Conservation (phyloP, 1,140 invertebrate species). For the Paramacrobiotus metropolitanus region DNA sequence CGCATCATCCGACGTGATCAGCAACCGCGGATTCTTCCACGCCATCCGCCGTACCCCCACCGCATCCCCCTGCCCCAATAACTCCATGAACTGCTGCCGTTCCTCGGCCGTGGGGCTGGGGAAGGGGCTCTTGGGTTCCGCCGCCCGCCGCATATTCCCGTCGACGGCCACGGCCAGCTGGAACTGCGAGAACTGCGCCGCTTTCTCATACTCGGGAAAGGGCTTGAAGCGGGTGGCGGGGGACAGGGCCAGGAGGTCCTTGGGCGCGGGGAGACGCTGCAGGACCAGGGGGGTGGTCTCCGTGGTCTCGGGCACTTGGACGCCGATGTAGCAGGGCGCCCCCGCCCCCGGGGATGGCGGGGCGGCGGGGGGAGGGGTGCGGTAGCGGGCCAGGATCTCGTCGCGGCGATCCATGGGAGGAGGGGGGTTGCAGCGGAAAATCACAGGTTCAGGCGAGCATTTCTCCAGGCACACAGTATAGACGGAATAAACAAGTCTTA, state of each 20-base stretch:
- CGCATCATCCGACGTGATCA: not conserved
- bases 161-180: not conserved
- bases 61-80: not conserved
- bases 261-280: not conserved
- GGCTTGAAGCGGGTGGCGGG: not conserved
- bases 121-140: not conserved
- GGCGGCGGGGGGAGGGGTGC: not conserved
- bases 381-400: no score
- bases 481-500: no score
- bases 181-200: not conserved
- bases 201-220: conserved; percentile 4
- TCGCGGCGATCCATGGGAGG: no score
- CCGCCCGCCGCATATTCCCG: not conserved
- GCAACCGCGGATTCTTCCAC: not conserved
- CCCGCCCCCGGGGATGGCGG: not conserved
- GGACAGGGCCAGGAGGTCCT: not conserved
- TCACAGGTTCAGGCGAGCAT: no score
- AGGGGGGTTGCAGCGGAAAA: no score
- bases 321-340: not conserved
- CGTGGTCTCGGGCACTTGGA: not conserved
- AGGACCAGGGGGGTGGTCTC: not conserved
- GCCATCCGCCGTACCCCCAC: not conserved
- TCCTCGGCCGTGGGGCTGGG: not conserved
- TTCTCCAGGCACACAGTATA: no score
- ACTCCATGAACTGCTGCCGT: not conserved